These are phyloP conservation scores for Phalera bucephala DNA, from an alignment of 2,888 invertebrate species.

Conservation along the genomic window DNA sequence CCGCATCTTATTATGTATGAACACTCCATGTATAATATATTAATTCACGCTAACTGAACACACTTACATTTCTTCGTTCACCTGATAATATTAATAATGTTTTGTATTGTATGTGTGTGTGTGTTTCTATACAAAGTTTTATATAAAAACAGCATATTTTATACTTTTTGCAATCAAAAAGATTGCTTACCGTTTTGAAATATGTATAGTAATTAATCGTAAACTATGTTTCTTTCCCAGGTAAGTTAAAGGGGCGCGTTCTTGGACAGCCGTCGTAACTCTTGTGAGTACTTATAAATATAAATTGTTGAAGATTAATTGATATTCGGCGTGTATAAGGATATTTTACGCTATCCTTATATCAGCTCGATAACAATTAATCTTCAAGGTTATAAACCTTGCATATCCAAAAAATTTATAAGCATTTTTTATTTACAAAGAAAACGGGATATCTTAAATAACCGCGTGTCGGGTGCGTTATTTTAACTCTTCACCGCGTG, in stretches of 20 bases:
- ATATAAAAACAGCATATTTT: too few species aligned
- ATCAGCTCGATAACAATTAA: too few species aligned
- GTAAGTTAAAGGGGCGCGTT: too few species aligned
- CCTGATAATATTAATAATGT: slow-evolving; percentile 10
- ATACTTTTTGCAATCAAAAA: neutral
- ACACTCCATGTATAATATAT: slow-evolving; percentile 12
- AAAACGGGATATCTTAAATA: neutral
- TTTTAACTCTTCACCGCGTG: slow-evolving; percentile 14
- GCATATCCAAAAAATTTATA: too few species aligned
- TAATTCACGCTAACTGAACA: slow-evolving; percentile 18
- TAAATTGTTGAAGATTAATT: neutral
- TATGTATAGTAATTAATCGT: neutral
- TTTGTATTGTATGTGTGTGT: neutral
- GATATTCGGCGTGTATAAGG: neutral
- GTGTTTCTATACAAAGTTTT: neutral
- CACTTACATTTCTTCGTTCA: slow-evolving; percentile 9
- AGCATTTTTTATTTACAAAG: too few species aligned
- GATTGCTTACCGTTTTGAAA: neutral
- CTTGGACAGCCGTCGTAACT: slow-evolving; percentile 7
- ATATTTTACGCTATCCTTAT: neutral
- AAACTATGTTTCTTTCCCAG: slow-evolving; percentile 26
- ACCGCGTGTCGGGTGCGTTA: slow-evolving; percentile 5
- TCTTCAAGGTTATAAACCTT: too few species aligned
- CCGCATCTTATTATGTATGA: neutral
- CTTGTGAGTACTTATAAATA: neutral